Percentiles rank a stretch among this genome's conserved stretches.
These are phyloP conservation scores for Columba livia DNA, from an alignment of 2,113 vertebrate genomes.

Conservation along the genomic window DNA sequence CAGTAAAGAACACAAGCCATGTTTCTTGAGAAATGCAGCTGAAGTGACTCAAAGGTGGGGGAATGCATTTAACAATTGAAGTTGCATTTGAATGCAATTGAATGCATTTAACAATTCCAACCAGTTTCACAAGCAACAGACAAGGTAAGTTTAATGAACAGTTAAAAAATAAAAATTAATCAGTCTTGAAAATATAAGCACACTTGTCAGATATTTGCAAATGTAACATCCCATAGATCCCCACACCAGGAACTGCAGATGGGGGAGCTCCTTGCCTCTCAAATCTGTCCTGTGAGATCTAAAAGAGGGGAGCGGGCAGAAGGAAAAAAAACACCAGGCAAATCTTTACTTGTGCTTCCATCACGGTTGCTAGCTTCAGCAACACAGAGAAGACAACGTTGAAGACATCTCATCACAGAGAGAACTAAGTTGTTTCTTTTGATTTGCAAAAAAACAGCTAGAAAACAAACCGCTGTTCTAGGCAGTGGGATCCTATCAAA, in stretches of 20 bases:
- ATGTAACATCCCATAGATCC: not conserved
- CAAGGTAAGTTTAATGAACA: not conserved
- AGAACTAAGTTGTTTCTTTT: not conserved
- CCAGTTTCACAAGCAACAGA: not conserved
- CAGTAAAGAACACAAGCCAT: not conserved
- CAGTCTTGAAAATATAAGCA: not conserved
- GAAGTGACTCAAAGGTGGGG: not conserved
- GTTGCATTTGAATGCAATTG: no score
- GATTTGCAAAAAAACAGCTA: not conserved
- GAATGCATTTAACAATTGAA: not conserved
- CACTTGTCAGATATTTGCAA: not conserved
- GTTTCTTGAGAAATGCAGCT: not conserved
- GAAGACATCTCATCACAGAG: not conserved
- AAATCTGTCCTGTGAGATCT: not conserved
- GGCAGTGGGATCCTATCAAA: not conserved
- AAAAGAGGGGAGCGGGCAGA: not conserved
- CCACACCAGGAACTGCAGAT: not conserved
- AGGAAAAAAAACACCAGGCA: not conserved
- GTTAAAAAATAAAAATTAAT: not conserved
- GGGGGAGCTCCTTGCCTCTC: not conserved
- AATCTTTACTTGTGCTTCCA: not conserved
- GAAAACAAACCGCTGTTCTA: not conserved
- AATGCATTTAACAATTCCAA: no score
- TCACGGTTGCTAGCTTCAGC: not conserved
- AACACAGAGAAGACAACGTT: not conserved